Evolutionary conservation across 2,113 vertebrate species (phyloP), one percentile per base, ranked within the genome.

Genomic region (Columbina picui): DNA sequence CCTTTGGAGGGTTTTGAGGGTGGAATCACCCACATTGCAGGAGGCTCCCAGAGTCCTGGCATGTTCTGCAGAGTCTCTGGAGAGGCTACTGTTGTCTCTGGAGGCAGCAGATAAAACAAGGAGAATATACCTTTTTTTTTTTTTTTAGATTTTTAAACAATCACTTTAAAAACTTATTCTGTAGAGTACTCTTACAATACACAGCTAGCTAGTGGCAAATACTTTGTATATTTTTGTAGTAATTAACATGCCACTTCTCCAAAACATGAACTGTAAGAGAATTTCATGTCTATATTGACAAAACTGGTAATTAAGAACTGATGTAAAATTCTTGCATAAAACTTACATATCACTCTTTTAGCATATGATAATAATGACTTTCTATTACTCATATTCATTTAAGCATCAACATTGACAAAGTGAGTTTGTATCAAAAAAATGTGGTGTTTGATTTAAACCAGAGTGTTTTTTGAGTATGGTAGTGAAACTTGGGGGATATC

Each of bases 271-370:
- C 26, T 53, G 26, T 38, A 70, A 69, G 39, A 94, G 21, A 75
- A 78, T 34, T 84, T 95, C 32, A 36, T 59, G 14, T 85, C 56
- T 82, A 2, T 79, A 57, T 79, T 79, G 89, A 87, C 70, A 87
- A 85, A 89, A 79, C 38, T 57, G 32, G 32, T 70, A 93, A 90
- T 95, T 85, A 93, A 64, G n/a, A 77, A 73, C n/a, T 78, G 22
- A 55, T 55, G 32, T 63, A 67, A 82, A 87, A 68, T 45, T 50
- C 56, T 38, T 63, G 34, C 47, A 45, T 41, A 75, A 78, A 85
- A 22, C 26, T 89, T 84, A 21, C n/a, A 21, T 39, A 61, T 87
- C 9, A 38, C 22, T 89, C 34, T 15, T 50, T 71, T 32, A 61
- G 38, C 32, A 15, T 75, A 59, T 20, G 14, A 63, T 87, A 91